Conservation (phyloP, 2,797 vertebrate species). For the Peromyscus melanophrys region DNA sequence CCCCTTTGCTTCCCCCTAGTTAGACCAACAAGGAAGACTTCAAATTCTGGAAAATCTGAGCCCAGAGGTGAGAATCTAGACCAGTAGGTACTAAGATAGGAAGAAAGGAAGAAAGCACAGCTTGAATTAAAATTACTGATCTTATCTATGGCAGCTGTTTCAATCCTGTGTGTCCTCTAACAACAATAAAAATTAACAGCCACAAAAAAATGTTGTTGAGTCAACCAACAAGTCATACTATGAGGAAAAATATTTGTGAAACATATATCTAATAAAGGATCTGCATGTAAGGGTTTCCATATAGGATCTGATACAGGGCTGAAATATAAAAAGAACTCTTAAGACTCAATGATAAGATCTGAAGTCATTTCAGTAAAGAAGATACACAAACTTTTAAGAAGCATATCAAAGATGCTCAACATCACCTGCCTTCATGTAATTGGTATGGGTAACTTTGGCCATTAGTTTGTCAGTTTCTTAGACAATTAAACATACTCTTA, state of each 20-base stretch:
- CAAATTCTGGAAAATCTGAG: neutral
- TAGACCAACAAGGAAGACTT: constrained; percentile 3
- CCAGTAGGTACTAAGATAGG: neutral
- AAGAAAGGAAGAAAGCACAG: neutral
- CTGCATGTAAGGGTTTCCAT: neutral
- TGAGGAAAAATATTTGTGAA: neutral
- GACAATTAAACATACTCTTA: neutral
- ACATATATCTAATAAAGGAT: constrained; percentile 14
- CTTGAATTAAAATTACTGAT: neutral
- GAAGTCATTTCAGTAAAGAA: neutral
- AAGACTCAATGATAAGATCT: constrained; percentile 38
- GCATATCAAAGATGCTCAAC: neutral
- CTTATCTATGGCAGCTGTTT: neutral
- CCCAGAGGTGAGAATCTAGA: neutral
- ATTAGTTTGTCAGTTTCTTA: neutral
- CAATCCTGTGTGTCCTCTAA: neutral
- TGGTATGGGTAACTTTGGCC: neutral
- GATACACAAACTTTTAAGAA: neutral
- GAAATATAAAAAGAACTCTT: constrained; percentile 26
- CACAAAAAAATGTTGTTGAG: neutral
- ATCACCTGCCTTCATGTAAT: neutral
- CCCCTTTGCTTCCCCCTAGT: neutral
- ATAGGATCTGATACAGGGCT: neutral
- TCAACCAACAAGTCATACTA: neutral
- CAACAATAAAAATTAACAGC: neutral